phyloP scores from a whole-genome alignment of 1,140 invertebrate species.

The Procambarus clarkii region DNA sequence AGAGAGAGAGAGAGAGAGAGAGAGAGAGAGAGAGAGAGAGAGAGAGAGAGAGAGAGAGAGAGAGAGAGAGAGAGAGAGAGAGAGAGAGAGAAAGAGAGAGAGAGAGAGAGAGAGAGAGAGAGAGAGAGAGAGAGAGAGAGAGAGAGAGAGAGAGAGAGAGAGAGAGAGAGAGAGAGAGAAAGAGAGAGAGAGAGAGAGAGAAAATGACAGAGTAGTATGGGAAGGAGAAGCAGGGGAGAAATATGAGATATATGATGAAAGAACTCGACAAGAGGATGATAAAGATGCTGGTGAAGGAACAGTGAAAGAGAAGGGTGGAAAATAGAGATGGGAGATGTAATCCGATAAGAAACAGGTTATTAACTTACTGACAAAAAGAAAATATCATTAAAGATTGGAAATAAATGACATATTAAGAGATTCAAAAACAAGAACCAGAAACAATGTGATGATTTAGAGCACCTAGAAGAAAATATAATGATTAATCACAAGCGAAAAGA shows the following conservation, averaged over 20 bases:
- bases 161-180: not conserved
- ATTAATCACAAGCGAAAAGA: no score
- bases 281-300: not conserved
- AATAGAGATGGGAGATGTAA: no score
- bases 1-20: no score
- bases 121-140: not conserved
- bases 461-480: no score
- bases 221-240: no score
- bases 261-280: not conserved
- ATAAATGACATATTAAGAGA: no score
- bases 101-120: not conserved
- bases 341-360: no score
- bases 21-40: not conserved
- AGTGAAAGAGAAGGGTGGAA: not conserved
- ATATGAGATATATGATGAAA: not conserved
- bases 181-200: not conserved
- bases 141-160: not conserved
- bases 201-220: not conserved
- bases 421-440: no score
- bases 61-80: not conserved
- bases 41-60: not conserved
- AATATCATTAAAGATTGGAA: no score
- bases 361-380: no score
- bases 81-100: not conserved
- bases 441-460: no score